Percentiles rank a stretch among this genome's conserved stretches.
Evolutionary conservation across 2,113 vertebrate species (phyloP).

Genomic region (Enhydra lutris): DNA sequence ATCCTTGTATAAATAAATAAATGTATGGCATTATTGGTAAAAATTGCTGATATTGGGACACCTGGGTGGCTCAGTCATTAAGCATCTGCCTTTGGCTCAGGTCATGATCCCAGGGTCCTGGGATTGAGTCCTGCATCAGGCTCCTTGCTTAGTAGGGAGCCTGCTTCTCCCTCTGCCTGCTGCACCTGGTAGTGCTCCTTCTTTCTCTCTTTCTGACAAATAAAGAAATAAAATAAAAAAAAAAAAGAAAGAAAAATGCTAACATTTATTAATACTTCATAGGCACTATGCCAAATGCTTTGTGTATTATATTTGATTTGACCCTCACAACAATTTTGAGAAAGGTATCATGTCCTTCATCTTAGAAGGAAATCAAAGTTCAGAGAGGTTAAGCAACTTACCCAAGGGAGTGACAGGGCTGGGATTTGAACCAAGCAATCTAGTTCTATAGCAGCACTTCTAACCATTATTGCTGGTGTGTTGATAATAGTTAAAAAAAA

Average conservation of each 20-base stretch:
- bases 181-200: too few species aligned
- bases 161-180: too few species aligned
- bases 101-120: too few species aligned
- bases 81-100: too few species aligned
- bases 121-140: too few species aligned
- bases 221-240: too few species aligned
- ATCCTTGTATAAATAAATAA: background rate
- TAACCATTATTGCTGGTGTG: background rate
- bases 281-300: background rate
- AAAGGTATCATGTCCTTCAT: background rate
- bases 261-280: background rate
- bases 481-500: background rate
- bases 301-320: background rate
- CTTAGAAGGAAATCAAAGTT: background rate
- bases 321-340: conserved; percentile 1
- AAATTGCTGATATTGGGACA: background rate
- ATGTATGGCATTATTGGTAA: background rate
- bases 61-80: too few species aligned
- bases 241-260: background rate
- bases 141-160: too few species aligned
- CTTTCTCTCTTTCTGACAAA: too few species aligned
- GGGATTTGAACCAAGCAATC: background rate
- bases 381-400: background rate
- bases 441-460: background rate
- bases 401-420: background rate